A percentile compares a stretch with the other conserved stretches of the same genome.
These are phyloP conservation scores for Pipistrellus pygmaeus DNA, from an alignment of 2,797 vertebrate species.

Conservation along the genomic window DNA sequence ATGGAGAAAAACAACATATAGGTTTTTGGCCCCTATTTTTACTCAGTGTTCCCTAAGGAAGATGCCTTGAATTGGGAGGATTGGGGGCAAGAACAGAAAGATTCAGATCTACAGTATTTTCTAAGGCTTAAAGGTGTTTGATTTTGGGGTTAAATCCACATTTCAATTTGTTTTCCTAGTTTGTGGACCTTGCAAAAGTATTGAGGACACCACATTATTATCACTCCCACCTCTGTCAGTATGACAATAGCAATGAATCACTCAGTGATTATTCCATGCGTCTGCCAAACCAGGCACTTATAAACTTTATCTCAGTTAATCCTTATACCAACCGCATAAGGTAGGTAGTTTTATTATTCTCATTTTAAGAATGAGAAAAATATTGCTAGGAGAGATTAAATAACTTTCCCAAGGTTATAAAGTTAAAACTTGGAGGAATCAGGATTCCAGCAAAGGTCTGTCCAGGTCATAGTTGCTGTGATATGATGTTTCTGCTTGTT, in stretches of 20 bases:
- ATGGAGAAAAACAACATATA: background rate
- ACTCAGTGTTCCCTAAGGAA: background rate
- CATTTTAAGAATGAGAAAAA: background rate
- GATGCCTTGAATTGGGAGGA: background rate
- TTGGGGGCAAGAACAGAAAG: background rate
- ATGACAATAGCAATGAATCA: background rate
- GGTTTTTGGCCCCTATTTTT: background rate
- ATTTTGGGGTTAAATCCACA: constrained; percentile 17
- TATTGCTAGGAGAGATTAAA: background rate
- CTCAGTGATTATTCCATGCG: background rate
- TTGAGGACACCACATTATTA: background rate
- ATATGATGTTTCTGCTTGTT: background rate
- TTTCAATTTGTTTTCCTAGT: constrained; percentile 8
- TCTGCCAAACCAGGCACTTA: background rate
- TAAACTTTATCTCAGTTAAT: background rate
- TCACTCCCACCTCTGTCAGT: background rate
- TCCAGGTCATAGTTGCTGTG: background rate
- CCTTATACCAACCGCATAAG: background rate
- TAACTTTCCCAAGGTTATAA: background rate
- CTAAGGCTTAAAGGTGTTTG: background rate
- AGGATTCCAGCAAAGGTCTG: background rate
- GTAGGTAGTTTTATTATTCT: background rate
- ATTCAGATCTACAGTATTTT: background rate
- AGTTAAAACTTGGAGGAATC: background rate
- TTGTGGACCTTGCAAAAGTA: background rate